A percentile compares a stretch with the other conserved stretches of the same genome.
Conservation (phyloP, 2,888 invertebrate species). For the Pyrrhosoma nymphula region DNA sequence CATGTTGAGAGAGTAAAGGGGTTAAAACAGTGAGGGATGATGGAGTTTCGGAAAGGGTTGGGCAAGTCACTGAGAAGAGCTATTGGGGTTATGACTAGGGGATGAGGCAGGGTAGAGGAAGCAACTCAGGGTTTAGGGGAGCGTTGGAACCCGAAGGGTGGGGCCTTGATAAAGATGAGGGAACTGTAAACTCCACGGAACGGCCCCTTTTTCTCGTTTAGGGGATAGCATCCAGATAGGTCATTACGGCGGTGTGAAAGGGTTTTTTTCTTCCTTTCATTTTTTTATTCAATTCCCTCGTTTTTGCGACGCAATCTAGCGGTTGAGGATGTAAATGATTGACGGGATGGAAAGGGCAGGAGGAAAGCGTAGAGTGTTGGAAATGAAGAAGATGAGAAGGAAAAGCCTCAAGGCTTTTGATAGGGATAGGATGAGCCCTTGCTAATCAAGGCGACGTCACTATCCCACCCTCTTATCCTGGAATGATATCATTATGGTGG, state of each 20-base stretch:
- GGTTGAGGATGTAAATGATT: not conserved
- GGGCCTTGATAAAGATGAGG: not conserved
- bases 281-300: slow-evolving; percentile 30
- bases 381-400: not conserved
- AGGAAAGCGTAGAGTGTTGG: too few relatives aligned
- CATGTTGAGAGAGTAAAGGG: not conserved
- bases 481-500: not conserved
- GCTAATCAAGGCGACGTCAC: not conserved
- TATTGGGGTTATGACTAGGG: not conserved
- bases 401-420: not conserved
- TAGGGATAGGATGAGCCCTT: not conserved
- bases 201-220: slow-evolving; percentile 1
- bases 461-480: not conserved
- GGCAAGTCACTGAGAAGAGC: not conserved
- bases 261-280: slow-evolving; percentile 8
- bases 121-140: not conserved
- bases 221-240: not conserved
- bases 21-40: not conserved
- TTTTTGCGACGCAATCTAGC: slow-evolving; percentile 20
- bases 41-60: not conserved
- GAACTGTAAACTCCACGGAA: not conserved
- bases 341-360: not conserved
- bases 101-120: not conserved
- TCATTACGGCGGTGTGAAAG: not conserved
- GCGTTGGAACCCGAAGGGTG: not conserved